These are phyloP conservation scores for Pogonophryne albipinna DNA, from an alignment of 2,797 vertebrate species.

Conservation along the genomic window DNA sequence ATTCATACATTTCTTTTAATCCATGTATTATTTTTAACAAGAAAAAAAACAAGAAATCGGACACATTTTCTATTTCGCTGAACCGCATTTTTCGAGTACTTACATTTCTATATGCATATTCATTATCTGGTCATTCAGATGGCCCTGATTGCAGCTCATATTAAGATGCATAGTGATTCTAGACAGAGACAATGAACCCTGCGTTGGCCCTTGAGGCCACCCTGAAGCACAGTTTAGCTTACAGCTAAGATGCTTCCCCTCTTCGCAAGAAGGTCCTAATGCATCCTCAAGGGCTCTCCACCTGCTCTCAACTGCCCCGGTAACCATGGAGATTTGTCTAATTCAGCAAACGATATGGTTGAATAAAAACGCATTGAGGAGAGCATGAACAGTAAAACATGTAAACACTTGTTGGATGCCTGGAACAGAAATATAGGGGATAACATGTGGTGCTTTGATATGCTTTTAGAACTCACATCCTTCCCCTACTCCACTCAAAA, in stretches of 20 bases:
- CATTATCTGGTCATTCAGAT: conserved; percentile 19
- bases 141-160: conserved; percentile 9
- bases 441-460: conserved; percentile 69
- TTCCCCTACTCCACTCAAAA: conserved; percentile 44
- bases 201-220: conserved; percentile 37
- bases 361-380: conserved; percentile 72
- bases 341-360: conserved; percentile 70
- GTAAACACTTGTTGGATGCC: conserved; percentile 75
- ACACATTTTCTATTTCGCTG: not conserved
- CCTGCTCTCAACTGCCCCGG: conserved; percentile 59
- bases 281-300: conserved; percentile 78
- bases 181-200: conserved; percentile 38
- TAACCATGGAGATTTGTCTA: conserved; percentile 78
- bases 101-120: conserved; percentile 11
- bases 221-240: conserved; percentile 58
- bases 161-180: conserved; percentile 23
- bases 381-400: conserved; percentile 70
- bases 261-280: conserved; percentile 75
- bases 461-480: conserved; percentile 76
- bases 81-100: not conserved
- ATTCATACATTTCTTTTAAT: not conserved
- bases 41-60: no score
- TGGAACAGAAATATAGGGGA: conserved; percentile 64
- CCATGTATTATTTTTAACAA: not conserved
- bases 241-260: conserved; percentile 62